These are phyloP conservation scores for Siniperca obscura DNA, from an alignment of 2,797 vertebrate species.

Conservation along the genomic window DNA sequence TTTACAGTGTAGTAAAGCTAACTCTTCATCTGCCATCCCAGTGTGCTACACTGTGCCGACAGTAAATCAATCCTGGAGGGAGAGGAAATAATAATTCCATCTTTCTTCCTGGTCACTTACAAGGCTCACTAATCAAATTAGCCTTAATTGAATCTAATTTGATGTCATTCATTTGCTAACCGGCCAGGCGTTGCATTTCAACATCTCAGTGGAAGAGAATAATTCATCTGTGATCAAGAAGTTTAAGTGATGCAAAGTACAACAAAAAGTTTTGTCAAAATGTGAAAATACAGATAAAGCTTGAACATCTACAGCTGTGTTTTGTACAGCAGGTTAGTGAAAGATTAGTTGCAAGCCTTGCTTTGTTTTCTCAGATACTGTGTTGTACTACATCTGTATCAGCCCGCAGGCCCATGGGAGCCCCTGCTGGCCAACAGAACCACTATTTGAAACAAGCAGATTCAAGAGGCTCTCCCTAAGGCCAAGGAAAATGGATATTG, in stretches of 20 bases:
- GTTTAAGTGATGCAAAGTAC: constrained; percentile 1
- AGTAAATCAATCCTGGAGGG: constrained; percentile 59
- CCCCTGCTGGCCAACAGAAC: constrained; percentile 70
- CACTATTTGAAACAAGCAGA: constrained; percentile 67
- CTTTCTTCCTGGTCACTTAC: constrained; percentile 60
- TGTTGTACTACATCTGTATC: constrained; percentile 63
- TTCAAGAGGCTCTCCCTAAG: constrained; percentile 68
- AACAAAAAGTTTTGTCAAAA: neutral
- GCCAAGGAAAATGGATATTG: constrained; percentile 81
- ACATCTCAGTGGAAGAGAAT: constrained; percentile 24
- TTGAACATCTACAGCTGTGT: neutral
- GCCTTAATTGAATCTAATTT: constrained; percentile 58
- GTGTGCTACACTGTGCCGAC: constrained; percentile 16
- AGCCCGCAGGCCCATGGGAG: constrained; percentile 65
- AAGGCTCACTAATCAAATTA: constrained; percentile 67
- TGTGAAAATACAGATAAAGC: neutral
- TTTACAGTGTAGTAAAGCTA: constrained; percentile 20
- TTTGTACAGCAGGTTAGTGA: constrained; percentile 31
- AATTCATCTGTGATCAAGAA: constrained; percentile 22
- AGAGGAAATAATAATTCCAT: constrained; percentile 57
- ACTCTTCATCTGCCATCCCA: constrained; percentile 1
- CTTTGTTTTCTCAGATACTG: constrained; percentile 63
- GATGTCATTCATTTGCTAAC: constrained; percentile 62
- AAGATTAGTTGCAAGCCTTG: constrained; percentile 46
- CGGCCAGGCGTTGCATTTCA: constrained; percentile 38